phyloP scores from a whole-genome alignment of 2,797 vertebrate species.

The Ptychadena robeensis region DNA sequence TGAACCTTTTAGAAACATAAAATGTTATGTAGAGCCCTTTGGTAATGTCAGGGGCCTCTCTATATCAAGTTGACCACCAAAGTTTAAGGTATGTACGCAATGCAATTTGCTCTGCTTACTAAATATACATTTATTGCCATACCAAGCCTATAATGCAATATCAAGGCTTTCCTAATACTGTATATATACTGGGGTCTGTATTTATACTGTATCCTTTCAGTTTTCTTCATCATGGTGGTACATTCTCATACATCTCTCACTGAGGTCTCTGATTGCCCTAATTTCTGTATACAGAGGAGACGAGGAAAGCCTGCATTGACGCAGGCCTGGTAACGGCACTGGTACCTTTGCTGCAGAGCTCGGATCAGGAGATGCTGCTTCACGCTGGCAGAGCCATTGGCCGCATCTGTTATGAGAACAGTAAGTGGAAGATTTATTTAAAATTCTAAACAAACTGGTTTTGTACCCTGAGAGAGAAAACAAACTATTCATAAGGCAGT shows the following conservation, averaged over 20 bases:
- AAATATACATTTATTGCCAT: background rate
- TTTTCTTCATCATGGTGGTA: background rate
- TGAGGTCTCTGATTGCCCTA: background rate
- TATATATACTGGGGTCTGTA: no score
- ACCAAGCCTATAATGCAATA: background rate
- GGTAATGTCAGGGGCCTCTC: no score
- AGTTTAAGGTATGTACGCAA: background rate
- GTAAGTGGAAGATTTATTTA: constrained; percentile 71
- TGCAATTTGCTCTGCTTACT: background rate
- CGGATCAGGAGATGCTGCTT: constrained; percentile 82
- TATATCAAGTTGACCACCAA: no score
- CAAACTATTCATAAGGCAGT: background rate
- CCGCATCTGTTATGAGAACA: constrained; percentile 87
- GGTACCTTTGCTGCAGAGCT: constrained; percentile 82
- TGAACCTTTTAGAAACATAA: no score
- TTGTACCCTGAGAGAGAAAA: background rate
- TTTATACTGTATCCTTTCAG: no score
- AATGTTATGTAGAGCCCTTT: no score
- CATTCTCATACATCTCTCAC: background rate
- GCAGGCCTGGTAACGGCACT: constrained; percentile 81
- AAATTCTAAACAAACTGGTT: background rate
- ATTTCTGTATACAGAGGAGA: constrained; percentile 73
- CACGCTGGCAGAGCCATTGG: constrained; percentile 87
- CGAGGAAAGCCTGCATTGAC: constrained; percentile 82
- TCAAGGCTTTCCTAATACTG: no score